Evolutionary conservation across 2,888 invertebrate genomes (phyloP), one percentile per base, ranked within the genome.

Genomic region (Petrolisthes manimaculis): DNA sequence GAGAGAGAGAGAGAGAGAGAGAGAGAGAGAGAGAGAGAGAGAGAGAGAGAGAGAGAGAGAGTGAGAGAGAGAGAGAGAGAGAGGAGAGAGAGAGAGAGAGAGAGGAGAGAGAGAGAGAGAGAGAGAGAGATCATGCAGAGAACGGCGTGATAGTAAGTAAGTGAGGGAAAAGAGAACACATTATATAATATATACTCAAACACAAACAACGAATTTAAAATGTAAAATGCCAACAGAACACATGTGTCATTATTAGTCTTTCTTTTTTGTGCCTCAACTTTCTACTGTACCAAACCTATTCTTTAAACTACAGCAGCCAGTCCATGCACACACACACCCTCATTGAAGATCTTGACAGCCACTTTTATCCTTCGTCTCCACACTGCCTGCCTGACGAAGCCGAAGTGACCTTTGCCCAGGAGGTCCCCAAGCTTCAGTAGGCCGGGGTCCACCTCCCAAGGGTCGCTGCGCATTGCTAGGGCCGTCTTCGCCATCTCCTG

Each of bases 301-400:
- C 37, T 37, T 37, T 37, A 37, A 37, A 37, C 1, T 37, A 37
- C 37, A 37, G 1, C 37, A 37, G 37, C 0, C 37, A 37, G 37
- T 0, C 2, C 37, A n/a, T n/a, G n/a, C n/a, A n/a, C n/a, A n/a
- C 37, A 71, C 21, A n/a, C 71, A 71, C 71, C 71, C 6, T 71
- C n/a, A 71, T 12, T 6, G 21, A 71, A 71, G 71, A 71, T 71
- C 71, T 71, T 71, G 6, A 71, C 71, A 71, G 71, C 71, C 71
- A 71, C 71, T 71, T 71, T 21, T 14, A 21, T 71, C 12, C 71
- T 12, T 71, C n/a, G 71, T 71, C 71, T 0, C 71, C 71, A 71
- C 18, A 6, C 6, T 2, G 71, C 71, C 71, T 5, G 14, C 71
- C 71, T 12, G n/a, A 71, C 71, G 21, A 5, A 12, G 21, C 71